A percentile compares a stretch with the other conserved stretches of the same genome.
phyloP scores from a whole-genome alignment of 2,888 invertebrate genomes.

The Ichneumoninae sp. region DNA sequence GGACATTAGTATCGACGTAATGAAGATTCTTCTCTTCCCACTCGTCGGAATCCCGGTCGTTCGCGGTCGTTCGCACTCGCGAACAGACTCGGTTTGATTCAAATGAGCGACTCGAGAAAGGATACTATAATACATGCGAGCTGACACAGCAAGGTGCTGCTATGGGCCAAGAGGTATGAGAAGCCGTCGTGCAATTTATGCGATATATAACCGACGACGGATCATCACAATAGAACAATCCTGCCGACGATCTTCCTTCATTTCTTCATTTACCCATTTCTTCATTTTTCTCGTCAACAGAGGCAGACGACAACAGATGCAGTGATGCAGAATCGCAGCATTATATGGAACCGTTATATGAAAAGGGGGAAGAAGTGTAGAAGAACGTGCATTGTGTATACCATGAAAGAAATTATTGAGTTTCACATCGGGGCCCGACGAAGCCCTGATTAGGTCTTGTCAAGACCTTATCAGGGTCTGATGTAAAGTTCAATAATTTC shows the following conservation, averaged over 20 bases:
- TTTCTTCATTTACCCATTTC: neutral
- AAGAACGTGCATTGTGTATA: too few species aligned
- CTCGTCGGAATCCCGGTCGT: constrained; percentile 6
- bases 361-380: neutral
- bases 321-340: neutral
- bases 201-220: constrained; percentile 1
- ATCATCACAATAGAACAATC: constrained; percentile 11
- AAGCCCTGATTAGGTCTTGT: neutral
- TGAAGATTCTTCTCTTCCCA: constrained; percentile 16
- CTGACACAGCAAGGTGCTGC: constrained; percentile 21
- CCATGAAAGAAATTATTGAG: too few species aligned
- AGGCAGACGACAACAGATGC: neutral
- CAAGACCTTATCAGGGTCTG: too few species aligned
- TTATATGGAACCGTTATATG: neutral
- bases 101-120: constrained; percentile 13
- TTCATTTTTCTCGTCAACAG: neutral
- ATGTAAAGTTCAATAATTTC: too few species aligned
- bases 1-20: constrained; percentile 11
- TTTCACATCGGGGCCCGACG: neutral
- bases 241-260: constrained; percentile 1
- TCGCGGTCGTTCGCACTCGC: constrained; percentile 19
- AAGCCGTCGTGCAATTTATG: constrained; percentile 6
- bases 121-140: neutral
- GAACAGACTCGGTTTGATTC: constrained; percentile 15
- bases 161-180: neutral